These are phyloP conservation scores for Dipodomys ordii DNA, from an alignment of 2,113 vertebrate species.

Conservation along the genomic window DNA sequence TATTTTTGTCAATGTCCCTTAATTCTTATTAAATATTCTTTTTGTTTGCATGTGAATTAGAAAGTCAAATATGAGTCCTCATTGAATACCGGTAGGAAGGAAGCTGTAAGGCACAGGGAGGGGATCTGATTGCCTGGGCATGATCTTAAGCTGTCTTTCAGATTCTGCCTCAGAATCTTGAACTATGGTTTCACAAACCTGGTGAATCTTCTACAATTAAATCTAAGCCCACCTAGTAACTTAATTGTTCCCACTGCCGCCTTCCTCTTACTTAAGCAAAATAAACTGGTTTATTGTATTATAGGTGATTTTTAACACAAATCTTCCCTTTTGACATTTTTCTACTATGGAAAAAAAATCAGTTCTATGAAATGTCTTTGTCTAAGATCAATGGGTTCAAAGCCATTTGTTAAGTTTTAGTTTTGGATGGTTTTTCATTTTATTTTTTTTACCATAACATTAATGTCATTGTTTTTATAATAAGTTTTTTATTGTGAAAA, in stretches of 20 bases:
- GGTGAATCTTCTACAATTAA: slow-evolving; percentile 45
- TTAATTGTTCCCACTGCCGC: slow-evolving; percentile 60
- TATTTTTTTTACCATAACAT: no score
- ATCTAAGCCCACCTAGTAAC: not conserved
- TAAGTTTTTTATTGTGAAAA: no score
- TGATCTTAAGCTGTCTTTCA: slow-evolving; percentile 35
- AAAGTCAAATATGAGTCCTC: not conserved
- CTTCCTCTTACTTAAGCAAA: slow-evolving; percentile 67
- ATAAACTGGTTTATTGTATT: slow-evolving; percentile 72
- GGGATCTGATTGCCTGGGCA: not conserved
- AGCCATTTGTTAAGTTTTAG: slow-evolving; percentile 59
- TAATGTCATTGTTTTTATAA: no score
- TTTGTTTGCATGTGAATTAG: slow-evolving; percentile 10
- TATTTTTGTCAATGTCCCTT: not conserved
- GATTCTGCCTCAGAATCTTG: slow-evolving; percentile 21
- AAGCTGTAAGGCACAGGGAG: slow-evolving; percentile 10
- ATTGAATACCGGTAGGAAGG: not conserved
- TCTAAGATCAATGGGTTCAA: slow-evolving; percentile 65
- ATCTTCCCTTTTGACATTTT: slow-evolving; percentile 67
- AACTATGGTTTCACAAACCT: slow-evolving; percentile 48
- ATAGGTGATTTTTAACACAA: slow-evolving; percentile 71
- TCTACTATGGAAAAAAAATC: slow-evolving; percentile 72
- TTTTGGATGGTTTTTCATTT: not conserved
- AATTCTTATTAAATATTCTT: slow-evolving; percentile 21
- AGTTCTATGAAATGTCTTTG: slow-evolving; percentile 68